Evolutionary conservation across 2,888 invertebrate genomes (phyloP), one percentile per base, ranked within the genome.

Genomic region (Dasysyrphus albostriatus): DNA sequence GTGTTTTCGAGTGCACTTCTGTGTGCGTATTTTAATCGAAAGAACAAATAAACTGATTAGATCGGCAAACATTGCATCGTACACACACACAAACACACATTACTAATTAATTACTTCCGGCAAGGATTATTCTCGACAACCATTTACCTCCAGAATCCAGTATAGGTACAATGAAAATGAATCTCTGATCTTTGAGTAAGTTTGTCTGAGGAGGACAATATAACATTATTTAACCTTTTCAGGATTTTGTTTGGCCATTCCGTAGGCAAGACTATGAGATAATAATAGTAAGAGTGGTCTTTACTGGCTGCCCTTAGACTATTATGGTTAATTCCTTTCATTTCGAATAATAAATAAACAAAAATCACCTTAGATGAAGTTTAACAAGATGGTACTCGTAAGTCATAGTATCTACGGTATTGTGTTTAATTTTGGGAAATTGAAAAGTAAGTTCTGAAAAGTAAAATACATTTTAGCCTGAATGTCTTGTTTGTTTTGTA

Each of bases 21-120:
- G 56, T 70, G 78, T 56, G 76, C 34, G 65, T 69, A 24, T 29
- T 65, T 70, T 58, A 75, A 79, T 76, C 58, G n/a, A 76, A 75
- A 69, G 70, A 39, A 54, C 78, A 87, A 82, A 74, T 49, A 76
- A 70, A 69, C 61, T 61, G 47, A 73, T 77, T 67, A 56, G 73
- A 78, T 81, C 49, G 80, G 67, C 67, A 56, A 59, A 61, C 76
- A 73, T 81, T 74, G 58, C 39, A 32, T 29, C 44, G 29, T 49
- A 16, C 14, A 56, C 9, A 37, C 70, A 70, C 19, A 51, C 47
- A 54, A 16, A 69, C 65, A 56, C 58, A 75, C 39, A 72, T 72
- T 63, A 75, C 65, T 87, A 87, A 87, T 87, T 87, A 82, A 87
- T 87, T 82, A 87, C 82, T 82, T 87, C 78, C 78, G 82, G 75